phyloP scores from a whole-genome alignment of 2,888 invertebrate genomes.

The Drosophila lacicola region DNA sequence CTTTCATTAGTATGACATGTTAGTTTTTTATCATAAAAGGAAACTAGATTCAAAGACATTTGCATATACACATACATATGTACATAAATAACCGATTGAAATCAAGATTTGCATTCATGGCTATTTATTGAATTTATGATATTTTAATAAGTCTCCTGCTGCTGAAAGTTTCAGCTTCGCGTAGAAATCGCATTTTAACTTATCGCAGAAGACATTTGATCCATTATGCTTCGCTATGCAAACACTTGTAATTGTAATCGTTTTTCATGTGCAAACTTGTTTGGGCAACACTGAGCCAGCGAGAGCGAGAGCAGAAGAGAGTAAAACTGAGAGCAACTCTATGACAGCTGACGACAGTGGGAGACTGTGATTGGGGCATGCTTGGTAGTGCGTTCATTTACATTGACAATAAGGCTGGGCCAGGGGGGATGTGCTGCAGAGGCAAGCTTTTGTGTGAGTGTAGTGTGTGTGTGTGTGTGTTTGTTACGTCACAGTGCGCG shows the following conservation, averaged over 20 bases:
- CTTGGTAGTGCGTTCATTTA: slow-evolving; percentile 25
- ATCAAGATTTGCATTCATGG: neutral
- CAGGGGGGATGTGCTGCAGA: neutral
- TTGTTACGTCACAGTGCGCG: slow-evolving; percentile 51
- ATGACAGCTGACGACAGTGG: slow-evolving; percentile 18
- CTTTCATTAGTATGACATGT: slow-evolving; percentile 6
- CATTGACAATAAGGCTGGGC: slow-evolving; percentile 3
- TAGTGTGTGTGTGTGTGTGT: neutral
- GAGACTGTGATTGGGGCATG: slow-evolving; percentile 35
- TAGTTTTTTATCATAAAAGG: neutral
- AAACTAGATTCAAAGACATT: neutral
- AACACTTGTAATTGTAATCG: slow-evolving; percentile 18
- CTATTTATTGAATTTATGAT: too few relatives aligned
- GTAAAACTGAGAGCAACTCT: slow-evolving; percentile 1
- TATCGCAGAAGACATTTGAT: slow-evolving; percentile 11
- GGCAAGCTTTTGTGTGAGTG: slow-evolving; percentile 7
- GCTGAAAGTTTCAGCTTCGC: neutral
- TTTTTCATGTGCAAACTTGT: slow-evolving; percentile 11
- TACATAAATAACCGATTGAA: neutral
- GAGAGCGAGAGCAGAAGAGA: slow-evolving; percentile 3
- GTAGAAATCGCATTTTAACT: neutral
- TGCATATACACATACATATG: neutral
- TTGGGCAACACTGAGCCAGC: slow-evolving; percentile 17
- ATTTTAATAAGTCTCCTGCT: too few relatives aligned
- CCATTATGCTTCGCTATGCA: slow-evolving; percentile 23